These are phyloP conservation scores for Orthochromis malagaraziensis DNA, from an alignment of 2,113 vertebrate species.

Conservation along the genomic window DNA sequence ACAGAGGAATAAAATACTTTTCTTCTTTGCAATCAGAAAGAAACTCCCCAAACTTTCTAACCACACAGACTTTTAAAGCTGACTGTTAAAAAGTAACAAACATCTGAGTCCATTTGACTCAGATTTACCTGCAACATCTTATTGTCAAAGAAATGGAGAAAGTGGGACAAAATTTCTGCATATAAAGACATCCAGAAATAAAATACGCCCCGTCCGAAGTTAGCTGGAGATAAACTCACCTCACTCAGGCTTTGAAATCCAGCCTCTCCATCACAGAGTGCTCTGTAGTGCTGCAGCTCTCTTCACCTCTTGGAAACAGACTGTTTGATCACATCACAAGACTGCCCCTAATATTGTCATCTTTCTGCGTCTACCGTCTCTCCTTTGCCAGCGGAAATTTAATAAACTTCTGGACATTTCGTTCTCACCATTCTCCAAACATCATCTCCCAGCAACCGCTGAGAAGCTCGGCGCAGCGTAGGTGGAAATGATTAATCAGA, in stretches of 20 bases:
- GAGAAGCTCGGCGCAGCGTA: background rate
- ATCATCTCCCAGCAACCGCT: constrained; percentile 62
- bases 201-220: background rate
- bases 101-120: background rate
- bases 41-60: background rate
- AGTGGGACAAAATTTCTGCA: background rate
- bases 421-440: constrained; percentile 54
- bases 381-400: constrained; percentile 49
- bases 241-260: background rate
- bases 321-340: background rate
- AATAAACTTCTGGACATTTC: constrained; percentile 47
- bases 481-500: background rate
- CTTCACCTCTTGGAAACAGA: background rate
- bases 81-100: background rate
- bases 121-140: background rate
- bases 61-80: background rate
- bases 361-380: background rate
- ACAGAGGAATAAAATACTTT: background rate
- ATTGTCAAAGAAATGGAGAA: background rate
- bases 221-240: background rate
- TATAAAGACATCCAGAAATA: background rate
- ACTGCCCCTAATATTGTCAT: background rate
- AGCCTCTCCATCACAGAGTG: background rate
- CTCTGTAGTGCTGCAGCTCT: background rate
- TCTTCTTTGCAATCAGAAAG: background rate